phyloP scores from a whole-genome alignment of 2,888 invertebrate genomes.

The Iphiclides podalirius region DNA sequence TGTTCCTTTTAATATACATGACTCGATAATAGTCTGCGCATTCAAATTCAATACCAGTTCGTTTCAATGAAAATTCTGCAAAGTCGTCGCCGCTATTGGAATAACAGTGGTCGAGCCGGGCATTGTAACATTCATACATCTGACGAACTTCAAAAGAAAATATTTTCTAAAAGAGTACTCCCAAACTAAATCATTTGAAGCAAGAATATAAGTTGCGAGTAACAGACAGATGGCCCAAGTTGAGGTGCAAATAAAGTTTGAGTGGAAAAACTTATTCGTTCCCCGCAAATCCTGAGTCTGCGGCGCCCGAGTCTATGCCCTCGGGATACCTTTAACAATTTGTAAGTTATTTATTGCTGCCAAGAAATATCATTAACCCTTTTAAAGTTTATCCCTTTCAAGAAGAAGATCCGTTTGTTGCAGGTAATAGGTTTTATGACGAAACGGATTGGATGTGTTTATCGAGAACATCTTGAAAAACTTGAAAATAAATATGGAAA shows the following conservation, averaged over 20 bases:
- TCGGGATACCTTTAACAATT: slow-evolving; percentile 72
- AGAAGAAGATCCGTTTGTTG: slow-evolving; percentile 45
- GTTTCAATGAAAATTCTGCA: slow-evolving; percentile 23
- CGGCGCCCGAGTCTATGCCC: slow-evolving; percentile 57
- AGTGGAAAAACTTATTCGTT: slow-evolving; percentile 75
- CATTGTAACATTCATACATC: slow-evolving; percentile 67
- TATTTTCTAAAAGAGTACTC: slow-evolving; percentile 68
- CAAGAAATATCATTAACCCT: slow-evolving; percentile 74
- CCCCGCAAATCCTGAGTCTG: slow-evolving; percentile 56
- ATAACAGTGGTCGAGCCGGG: slow-evolving; percentile 33
- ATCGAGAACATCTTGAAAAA: slow-evolving; percentile 14
- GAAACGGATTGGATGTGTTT: slow-evolving; percentile 35
- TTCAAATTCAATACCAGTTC: slow-evolving; percentile 13
- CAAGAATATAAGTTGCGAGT: slow-evolving; percentile 69
- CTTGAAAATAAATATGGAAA: slow-evolving; percentile 4
- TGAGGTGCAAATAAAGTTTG: slow-evolving; percentile 77
- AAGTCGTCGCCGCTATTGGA: slow-evolving; percentile 32
- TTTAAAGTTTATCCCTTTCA: slow-evolving; percentile 59
- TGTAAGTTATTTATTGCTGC: slow-evolving; percentile 75
- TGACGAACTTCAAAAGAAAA: slow-evolving; percentile 65
- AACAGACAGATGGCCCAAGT: slow-evolving; percentile 48
- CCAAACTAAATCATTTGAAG: slow-evolving; percentile 76
- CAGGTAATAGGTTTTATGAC: slow-evolving; percentile 39
- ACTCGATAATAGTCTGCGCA: slow-evolving; percentile 8
- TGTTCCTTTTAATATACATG: slow-evolving; percentile 1